Evolutionary conservation across 2,888 invertebrate species (phyloP), one percentile per base, ranked within the genome.

Genomic region (Orchesellides sinensis): DNA sequence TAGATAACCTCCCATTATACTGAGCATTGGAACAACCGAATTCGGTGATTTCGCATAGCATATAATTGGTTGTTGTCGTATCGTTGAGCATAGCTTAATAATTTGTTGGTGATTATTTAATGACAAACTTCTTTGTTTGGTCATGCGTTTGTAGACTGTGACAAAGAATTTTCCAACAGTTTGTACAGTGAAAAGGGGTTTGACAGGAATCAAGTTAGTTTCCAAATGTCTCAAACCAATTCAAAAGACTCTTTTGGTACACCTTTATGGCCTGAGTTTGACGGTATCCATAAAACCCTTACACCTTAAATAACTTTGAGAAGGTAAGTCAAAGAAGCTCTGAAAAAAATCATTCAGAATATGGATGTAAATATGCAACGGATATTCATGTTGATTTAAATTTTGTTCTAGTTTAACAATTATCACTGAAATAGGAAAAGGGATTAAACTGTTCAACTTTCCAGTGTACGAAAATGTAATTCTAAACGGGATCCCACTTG

Each of bases 261-360:
- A 82, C 82, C 45, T 25, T 19, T 75, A 52, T 75, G 75, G 75
- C 75, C 75, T 17, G 6, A 40, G 8, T 32, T 23, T 23, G 19
- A 52, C 6, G 8, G n/a, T 8, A 17, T 35, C 21, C 6, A 14
- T 19, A 29, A n/a, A 52, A 49, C 49, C 8, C 17, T 12, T 19
- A 12, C 17, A 23, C 49, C 19, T 17, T 69, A 54, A 54, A 32
- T 66, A 14, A 66, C 25, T 2, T 17, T 6, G 2, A 40, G n/a
- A n/a, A 10, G n/a, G 40, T 40, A 40, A 14, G 2, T 5, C 10
- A 40, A 8, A 2, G n/a, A 8, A n/a, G 40, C n/a, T n/a, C n/a
- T n/a, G n/a, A n/a, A n/a, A n/a, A n/a, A n/a, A n/a, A n/a, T n/a
- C n/a, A n/a, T n/a, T n/a, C n/a, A n/a, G n/a, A n/a, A n/a, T n/a